Evolutionary conservation across 2,888 invertebrate species (phyloP), one percentile per base, ranked within the genome.

Genomic region (Enchytraeus crypticus): DNA sequence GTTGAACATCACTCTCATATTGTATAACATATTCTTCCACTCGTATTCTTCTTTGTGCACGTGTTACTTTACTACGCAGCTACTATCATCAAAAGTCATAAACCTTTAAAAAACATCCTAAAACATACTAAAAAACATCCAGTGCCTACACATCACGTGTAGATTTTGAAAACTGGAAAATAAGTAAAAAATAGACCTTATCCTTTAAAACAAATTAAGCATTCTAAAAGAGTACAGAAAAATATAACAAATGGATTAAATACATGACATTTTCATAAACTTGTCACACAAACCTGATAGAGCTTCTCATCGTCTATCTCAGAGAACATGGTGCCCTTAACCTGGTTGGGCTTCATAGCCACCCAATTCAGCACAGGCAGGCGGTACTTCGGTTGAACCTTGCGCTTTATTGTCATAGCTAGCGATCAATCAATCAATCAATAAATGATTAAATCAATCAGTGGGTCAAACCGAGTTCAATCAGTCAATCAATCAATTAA

Each of bases 281-380:
- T n/a, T n/a, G n/a, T n/a, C n/a, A n/a, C n/a, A n/a, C n/a, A n/a
- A n/a, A 76, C 74, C 63, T 67, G 60, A 57, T 73, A 76, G 8
- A 77, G 67, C 70, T 89, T 88, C 76, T 97, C 97, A 78, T 99
- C 98, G 80, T 98, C 96, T 59, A 99, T 81, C 77, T 97, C 96
- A 81, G 93, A 93, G 83, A 99, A 99, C 67, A 99, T 90, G 45
- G 98, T 99, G 64, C 97, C 97, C 74, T 96, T 89, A 38, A 97
- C 91, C 72, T 72, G 79, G 62, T 78, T 72, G 27, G 97, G 97
- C 77, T 97, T 97, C 71, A 98, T 83, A 23, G 96, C 92, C 68
- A 95, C 88, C 98, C 98, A 99, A 81, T 98, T 97, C 59, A 98
- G 83, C 58, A 96, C 92, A 0, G 97, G 97, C 74, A 98, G 83